Evolutionary conservation across 2,888 invertebrate genomes (phyloP), one percentile per base, ranked within the genome.

Genomic region (Calliphora vomitoria): DNA sequence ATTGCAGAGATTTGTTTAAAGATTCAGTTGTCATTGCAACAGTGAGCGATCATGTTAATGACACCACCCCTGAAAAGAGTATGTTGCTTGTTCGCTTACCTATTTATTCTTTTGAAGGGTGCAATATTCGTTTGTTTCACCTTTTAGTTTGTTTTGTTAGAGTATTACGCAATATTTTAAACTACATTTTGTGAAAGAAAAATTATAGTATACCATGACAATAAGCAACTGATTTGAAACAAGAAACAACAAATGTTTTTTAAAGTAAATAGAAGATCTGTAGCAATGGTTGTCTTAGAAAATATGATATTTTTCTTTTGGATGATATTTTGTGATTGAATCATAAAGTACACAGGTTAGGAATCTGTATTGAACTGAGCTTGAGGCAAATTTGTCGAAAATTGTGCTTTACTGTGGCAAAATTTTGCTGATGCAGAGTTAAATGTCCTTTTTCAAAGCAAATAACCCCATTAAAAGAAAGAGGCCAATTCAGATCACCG

Each of bases 1-100:
- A 20, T 44, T 64, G 47, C 20, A 83, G 55, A 83, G 35, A 64
- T 78, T 64, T 55, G 1, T 50, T 31, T 35, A 35, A 62, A 72
- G 15, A 76, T 53, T 62, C 62, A 13, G 31, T 76, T 76, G 18
- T 69, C 76, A 76, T 20, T 8, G 68, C 55, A 76, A 83, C 47
- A 55, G 47, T 53, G 55, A 55, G 71, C 83, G 85, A 85, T 85
- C 75, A 85, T 80, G 80, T 85, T 85, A 71, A 78, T 81, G 80
- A 75, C 62, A 81, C 75, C 85, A 80, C 85, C 85, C 75, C 75
- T 81, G 47, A 79, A 50, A 84, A 64, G 10, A 13, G n/a, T 55
- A 0, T 68, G 44, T 41, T 53, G 55, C 31, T 47, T 18, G 8
- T 41, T 66, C n/a, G 44, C 35, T 35, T 35, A 6, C 35, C 35